These are phyloP conservation scores for Phenacoccus solenopsis DNA, from an alignment of 1,140 invertebrate genomes.

Conservation along the genomic window DNA sequence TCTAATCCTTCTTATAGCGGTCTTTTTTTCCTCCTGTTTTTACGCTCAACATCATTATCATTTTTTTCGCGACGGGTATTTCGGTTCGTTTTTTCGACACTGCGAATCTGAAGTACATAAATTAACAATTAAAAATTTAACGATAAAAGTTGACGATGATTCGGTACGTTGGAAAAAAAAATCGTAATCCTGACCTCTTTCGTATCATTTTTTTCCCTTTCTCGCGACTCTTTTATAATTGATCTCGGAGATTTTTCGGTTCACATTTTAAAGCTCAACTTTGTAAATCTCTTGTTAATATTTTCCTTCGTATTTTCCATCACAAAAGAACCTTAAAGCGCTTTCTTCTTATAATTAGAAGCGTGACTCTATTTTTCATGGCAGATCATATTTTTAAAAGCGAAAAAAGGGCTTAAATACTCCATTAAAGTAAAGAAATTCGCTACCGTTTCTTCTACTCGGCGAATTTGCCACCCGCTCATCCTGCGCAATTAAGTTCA, in stretches of 20 bases:
- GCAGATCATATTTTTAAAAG: conserved; percentile 17
- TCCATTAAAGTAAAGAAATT: neutral
- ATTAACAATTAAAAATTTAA: conserved; percentile 4
- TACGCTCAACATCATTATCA: neutral
- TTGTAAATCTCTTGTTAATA: conserved; percentile 15
- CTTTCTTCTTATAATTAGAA: conserved; percentile 16
- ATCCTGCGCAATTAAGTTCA: conserved; percentile 11
- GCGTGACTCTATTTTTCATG: conserved; percentile 17
- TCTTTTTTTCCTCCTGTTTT: neutral
- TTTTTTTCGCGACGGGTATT: neutral
- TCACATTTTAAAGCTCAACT: conserved; percentile 10
- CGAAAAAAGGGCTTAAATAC: conserved; percentile 15
- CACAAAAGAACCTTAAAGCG: conserved; percentile 15
- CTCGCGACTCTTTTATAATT: conserved; percentile 6
- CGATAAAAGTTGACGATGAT: neutral
- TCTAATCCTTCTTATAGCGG: conserved; percentile 10
- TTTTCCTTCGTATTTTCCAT: conserved; percentile 14
- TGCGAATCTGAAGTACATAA: neutral
- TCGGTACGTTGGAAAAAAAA: neutral
- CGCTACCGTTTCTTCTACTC: neutral
- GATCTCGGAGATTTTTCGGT: neutral
- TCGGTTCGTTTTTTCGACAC: neutral
- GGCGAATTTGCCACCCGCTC: conserved; percentile 7
- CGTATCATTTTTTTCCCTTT: neutral
- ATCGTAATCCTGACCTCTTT: conserved; percentile 3